These are phyloP conservation scores for Pseudoatta argentina DNA, from an alignment of 1,140 invertebrate genomes.

Conservation along the genomic window DNA sequence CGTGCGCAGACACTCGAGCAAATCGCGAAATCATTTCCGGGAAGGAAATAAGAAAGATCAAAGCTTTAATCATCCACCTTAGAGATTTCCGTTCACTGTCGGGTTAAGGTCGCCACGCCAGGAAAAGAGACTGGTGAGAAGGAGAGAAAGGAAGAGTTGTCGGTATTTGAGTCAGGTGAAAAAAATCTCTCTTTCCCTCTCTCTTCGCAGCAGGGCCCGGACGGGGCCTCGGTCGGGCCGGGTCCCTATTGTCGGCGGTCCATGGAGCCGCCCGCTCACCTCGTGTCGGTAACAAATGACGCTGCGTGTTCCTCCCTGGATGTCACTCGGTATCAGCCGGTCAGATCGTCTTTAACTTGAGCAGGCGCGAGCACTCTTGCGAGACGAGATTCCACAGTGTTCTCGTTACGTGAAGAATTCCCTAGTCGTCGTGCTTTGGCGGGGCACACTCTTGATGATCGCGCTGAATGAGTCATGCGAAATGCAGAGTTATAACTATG, in stretches of 20 bases:
- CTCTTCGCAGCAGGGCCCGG: background rate
- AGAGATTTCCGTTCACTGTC: conserved; percentile 38
- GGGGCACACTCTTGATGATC: conserved; percentile 35
- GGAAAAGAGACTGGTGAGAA: background rate
- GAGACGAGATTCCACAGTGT: conserved; percentile 62
- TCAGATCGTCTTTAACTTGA: conserved; percentile 68
- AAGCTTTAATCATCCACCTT: conserved; percentile 54
- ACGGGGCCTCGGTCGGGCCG: background rate
- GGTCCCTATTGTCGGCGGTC: conserved; percentile 43
- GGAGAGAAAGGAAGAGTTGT: conserved; percentile 11
- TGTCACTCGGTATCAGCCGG: conserved; percentile 76
- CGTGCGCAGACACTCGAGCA: conserved; percentile 1
- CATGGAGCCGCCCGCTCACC: conserved; percentile 37
- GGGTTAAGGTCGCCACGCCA: conserved; percentile 43
- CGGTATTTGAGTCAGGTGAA: conserved; percentile 11
- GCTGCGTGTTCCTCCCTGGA: conserved; percentile 74
- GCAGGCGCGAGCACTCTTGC: conserved; percentile 43
- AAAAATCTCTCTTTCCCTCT: conserved; percentile 25
- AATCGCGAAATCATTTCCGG: conserved; percentile 49
- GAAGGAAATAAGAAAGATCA: conserved; percentile 37
- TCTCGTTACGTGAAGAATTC: conserved; percentile 75
- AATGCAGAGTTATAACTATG: background rate
- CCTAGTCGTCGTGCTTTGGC: conserved; percentile 22
- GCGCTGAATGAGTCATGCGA: conserved; percentile 30
- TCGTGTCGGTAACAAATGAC: conserved; percentile 78